Conservation (phyloP, 2,797 vertebrate species). For the Rhynchonycteris naso region DNA sequence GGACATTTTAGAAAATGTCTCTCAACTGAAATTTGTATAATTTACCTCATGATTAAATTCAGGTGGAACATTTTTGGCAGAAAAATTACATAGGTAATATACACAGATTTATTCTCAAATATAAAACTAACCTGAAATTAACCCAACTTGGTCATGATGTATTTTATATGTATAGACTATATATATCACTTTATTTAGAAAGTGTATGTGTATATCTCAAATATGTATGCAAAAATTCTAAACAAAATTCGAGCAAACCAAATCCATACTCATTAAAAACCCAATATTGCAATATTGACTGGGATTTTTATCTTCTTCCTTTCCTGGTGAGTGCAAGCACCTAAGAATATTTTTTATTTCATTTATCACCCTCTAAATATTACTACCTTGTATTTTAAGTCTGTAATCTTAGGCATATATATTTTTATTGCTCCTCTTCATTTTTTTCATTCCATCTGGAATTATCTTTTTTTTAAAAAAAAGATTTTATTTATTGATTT, state of each 20-base stretch:
- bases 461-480: not conserved
- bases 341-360: not conserved
- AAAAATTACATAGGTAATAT: not conserved
- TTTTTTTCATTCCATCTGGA: not conserved
- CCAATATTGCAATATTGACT: not conserved
- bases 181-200: not conserved
- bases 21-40: not conserved
- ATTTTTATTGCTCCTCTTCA: not conserved
- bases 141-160: not conserved
- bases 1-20: not conserved
- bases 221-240: not conserved
- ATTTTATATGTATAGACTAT: not conserved
- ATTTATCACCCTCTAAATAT: not conserved
- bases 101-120: not conserved
- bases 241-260: not conserved
- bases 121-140: conserved; percentile 11
- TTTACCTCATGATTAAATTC: not conserved
- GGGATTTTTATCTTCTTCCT: not conserved
- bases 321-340: not conserved
- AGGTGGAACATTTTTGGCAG: not conserved
- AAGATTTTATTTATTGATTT: no score
- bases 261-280: not conserved
- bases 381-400: not conserved
- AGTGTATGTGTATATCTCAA: not conserved
- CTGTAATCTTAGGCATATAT: not conserved